Percentiles rank a stretch among this genome's conserved stretches.
phyloP scores from a whole-genome alignment of 2,113 vertebrate genomes.

The Merops nubicus region DNA sequence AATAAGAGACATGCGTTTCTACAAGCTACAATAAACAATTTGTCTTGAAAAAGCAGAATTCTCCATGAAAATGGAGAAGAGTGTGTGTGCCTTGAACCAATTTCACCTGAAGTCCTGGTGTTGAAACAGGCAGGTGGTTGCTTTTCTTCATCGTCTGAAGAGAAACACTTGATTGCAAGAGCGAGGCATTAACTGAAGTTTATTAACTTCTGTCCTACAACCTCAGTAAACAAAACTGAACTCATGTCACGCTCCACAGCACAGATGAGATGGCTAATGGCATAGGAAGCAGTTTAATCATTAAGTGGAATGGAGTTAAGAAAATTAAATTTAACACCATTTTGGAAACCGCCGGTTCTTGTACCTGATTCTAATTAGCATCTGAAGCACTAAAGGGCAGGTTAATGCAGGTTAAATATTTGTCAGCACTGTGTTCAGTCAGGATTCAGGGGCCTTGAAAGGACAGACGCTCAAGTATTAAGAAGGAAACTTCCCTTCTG shows the following conservation, averaged over 20 bases:
- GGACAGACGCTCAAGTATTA: background rate
- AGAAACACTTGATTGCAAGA: background rate
- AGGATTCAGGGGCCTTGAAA: background rate
- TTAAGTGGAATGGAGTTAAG: slow-evolving; percentile 63
- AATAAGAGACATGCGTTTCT: background rate
- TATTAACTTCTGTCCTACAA: slow-evolving; percentile 52
- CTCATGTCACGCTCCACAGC: slow-evolving; percentile 25
- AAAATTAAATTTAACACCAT: slow-evolving; percentile 72
- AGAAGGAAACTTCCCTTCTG: background rate
- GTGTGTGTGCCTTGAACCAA: background rate
- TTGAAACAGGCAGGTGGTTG: background rate
- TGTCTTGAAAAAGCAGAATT: background rate
- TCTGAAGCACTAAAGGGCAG: slow-evolving; percentile 39
- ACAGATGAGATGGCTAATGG: slow-evolving; percentile 50
- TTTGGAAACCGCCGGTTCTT: slow-evolving; percentile 47
- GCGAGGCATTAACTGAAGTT: slow-evolving; percentile 23
- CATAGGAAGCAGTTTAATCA: slow-evolving; percentile 60
- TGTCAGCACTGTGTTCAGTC: background rate
- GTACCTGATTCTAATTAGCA: slow-evolving; percentile 54
- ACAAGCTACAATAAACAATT: background rate
- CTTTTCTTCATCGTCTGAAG: background rate
- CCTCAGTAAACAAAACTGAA: slow-evolving; percentile 12
- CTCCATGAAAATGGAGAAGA: background rate
- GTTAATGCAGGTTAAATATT: slow-evolving; percentile 71
- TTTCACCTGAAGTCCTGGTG: background rate